These are phyloP conservation scores for Drosophila kanapiae DNA, from an alignment of 1,140 invertebrate genomes.

Conservation along the genomic window DNA sequence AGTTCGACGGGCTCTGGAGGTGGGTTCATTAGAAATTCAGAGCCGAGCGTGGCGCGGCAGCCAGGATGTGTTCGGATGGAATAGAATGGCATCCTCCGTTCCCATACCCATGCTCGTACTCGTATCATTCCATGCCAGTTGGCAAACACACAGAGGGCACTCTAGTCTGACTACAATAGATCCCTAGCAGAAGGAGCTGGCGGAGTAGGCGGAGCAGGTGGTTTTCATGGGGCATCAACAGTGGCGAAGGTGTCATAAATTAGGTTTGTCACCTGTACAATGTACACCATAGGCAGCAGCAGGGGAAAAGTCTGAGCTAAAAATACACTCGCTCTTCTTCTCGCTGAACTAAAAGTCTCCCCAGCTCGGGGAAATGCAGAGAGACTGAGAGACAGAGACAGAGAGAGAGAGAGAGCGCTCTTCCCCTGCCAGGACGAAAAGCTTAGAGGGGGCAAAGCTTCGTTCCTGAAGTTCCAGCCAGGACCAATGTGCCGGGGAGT, in stretches of 20 bases:
- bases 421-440: constrained; percentile 56
- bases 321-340: constrained; percentile 17
- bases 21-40: constrained; percentile 70
- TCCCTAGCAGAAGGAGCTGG: constrained; percentile 7
- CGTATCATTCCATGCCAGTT: constrained; percentile 74
- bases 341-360: constrained; percentile 12
- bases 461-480: constrained; percentile 72
- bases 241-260: constrained; percentile 62
- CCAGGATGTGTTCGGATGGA: constrained; percentile 27
- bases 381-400: neutral
- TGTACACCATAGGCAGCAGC: constrained; percentile 1
- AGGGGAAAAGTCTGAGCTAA: constrained; percentile 33
- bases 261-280: constrained; percentile 70
- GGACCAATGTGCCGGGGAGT: constrained; percentile 67
- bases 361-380: neutral
- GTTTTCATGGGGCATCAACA: constrained; percentile 26
- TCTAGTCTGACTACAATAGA: constrained; percentile 54
- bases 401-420: neutral
- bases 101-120: constrained; percentile 10
- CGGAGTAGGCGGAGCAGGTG: constrained; percentile 23
- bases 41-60: constrained; percentile 31
- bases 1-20: constrained; percentile 58
- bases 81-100: constrained; percentile 16
- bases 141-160: constrained; percentile 68
- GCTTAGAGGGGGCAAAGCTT: constrained; percentile 62